Conservation (phyloP, 2,888 invertebrate genomes). For the Hylaea fasciaria region DNA sequence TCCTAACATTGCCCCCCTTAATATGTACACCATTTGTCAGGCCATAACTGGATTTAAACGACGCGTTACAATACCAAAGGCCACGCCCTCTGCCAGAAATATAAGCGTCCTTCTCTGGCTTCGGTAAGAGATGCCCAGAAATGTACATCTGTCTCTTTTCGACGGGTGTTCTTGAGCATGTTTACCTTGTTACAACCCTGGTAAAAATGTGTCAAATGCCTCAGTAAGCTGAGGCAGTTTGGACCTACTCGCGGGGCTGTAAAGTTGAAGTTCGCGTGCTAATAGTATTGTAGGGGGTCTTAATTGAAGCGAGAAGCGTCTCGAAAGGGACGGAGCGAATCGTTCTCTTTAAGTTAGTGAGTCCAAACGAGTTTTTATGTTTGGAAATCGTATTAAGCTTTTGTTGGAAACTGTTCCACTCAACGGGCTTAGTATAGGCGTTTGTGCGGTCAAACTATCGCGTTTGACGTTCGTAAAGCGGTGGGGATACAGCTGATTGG, state of each 20-base stretch:
- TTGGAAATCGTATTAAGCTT: slow-evolving; percentile 85
- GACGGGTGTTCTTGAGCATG: slow-evolving; percentile 62
- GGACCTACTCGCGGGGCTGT: not conserved
- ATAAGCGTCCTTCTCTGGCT: slow-evolving; percentile 56
- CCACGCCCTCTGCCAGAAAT: slow-evolving; percentile 68
- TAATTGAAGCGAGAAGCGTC: slow-evolving; percentile 74
- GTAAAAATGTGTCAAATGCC: slow-evolving; percentile 66
- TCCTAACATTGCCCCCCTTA: slow-evolving; percentile 84
- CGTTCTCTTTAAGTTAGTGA: slow-evolving; percentile 82
- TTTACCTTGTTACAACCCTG: slow-evolving; percentile 67
- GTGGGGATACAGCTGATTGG: slow-evolving; percentile 80
- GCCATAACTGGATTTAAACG: slow-evolving; percentile 84
- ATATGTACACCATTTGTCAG: slow-evolving; percentile 85
- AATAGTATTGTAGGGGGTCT: slow-evolving; percentile 63
- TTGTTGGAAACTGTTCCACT: slow-evolving; percentile 84
- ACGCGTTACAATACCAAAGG: slow-evolving; percentile 71
- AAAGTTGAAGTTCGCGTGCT: slow-evolving; percentile 48
- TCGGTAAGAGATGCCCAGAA: slow-evolving; percentile 13
- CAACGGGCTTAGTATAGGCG: slow-evolving; percentile 83
- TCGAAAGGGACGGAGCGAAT: slow-evolving; percentile 74
- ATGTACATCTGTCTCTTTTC: slow-evolving; percentile 60
- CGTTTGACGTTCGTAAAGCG: slow-evolving; percentile 71
- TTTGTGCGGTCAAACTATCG: slow-evolving; percentile 82
- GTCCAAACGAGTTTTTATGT: slow-evolving; percentile 85
- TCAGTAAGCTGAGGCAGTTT: slow-evolving; percentile 39